Percentiles rank a stretch among this genome's conserved stretches.
phyloP scores from a whole-genome alignment of 2,888 invertebrate species.

The Eupithecia pulchellata region DNA sequence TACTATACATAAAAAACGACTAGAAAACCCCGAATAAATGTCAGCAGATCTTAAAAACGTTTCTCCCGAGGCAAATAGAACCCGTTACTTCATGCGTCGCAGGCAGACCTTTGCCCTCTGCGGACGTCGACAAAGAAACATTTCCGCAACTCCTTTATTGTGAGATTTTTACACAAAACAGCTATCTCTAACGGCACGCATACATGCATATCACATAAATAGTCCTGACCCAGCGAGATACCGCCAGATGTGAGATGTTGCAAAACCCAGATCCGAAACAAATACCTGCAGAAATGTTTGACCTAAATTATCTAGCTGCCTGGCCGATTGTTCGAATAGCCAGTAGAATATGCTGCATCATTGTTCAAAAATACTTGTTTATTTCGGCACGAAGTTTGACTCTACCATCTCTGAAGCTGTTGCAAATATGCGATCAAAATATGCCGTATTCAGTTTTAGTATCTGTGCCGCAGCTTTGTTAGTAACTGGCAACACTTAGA shows the following conservation, averaged over 20 bases:
- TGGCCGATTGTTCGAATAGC: conserved; percentile 25
- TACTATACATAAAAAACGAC: too few relatives aligned
- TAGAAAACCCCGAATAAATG: too few relatives aligned
- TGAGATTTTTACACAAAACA: neutral
- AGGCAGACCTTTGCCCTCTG: too few relatives aligned
- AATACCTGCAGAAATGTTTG: conserved; percentile 37
- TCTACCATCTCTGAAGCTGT: conserved; percentile 2
- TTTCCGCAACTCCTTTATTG: conserved; percentile 18
- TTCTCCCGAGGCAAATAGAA: too few relatives aligned
- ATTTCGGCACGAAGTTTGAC: conserved; percentile 18
- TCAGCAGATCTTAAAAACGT: too few relatives aligned
- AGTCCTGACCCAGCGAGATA: conserved; percentile 29
- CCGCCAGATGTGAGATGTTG: conserved; percentile 32
- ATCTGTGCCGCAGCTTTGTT: neutral
- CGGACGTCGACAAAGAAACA: neutral
- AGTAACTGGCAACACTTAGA: neutral
- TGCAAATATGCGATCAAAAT: neutral
- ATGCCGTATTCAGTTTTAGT: neutral
- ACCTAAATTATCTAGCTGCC: conserved; percentile 29
- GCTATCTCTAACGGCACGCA: conserved; percentile 16
- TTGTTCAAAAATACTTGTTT: conserved; percentile 30
- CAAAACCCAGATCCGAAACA: conserved; percentile 34
- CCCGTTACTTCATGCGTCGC: too few relatives aligned
- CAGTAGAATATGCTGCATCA: conserved; percentile 27
- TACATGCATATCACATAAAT: conserved; percentile 28